Evolutionary conservation across 2,888 invertebrate species (phyloP).

Genomic region (Hyposoter didymator): DNA sequence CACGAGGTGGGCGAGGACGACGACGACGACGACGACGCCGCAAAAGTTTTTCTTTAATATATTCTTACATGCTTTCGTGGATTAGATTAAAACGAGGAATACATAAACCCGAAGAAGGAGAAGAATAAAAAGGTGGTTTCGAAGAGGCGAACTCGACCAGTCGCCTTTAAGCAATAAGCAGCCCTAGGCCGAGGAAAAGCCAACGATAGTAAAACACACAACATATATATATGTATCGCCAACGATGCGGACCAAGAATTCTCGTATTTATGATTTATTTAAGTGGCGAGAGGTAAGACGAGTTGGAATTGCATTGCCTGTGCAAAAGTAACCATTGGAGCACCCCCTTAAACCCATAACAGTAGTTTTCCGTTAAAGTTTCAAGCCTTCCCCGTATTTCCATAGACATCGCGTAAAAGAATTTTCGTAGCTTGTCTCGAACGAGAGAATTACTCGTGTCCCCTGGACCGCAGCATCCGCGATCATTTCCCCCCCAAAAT

Average conservation of each 20-base stretch:
- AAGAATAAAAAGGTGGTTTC: slow-evolving; percentile 54
- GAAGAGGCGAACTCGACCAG: slow-evolving; percentile 61
- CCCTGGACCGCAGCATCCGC: background rate
- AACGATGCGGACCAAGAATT: slow-evolving; percentile 65
- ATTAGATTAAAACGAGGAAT: slow-evolving; percentile 83
- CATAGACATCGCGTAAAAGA: slow-evolving; percentile 2
- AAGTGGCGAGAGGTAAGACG: slow-evolving; percentile 73
- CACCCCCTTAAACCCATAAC: slow-evolving; percentile 17
- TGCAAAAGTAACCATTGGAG: slow-evolving; percentile 49
- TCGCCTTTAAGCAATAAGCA: slow-evolving; percentile 65
- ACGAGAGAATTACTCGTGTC: slow-evolving; percentile 53
- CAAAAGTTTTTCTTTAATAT: slow-evolving; percentile 83
- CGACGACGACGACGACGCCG: slow-evolving; percentile 72
- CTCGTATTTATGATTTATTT: slow-evolving; percentile 82
- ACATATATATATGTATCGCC: slow-evolving; percentile 25
- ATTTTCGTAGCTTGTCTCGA: slow-evolving; percentile 11
- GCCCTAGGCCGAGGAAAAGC: slow-evolving; percentile 50
- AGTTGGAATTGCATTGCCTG: slow-evolving; percentile 64
- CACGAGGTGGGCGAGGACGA: slow-evolving; percentile 71
- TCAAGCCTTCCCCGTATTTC: slow-evolving; percentile 21
- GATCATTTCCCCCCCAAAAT: slow-evolving; percentile 10
- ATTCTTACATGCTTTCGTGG: slow-evolving; percentile 83
- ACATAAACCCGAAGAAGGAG: slow-evolving; percentile 75
- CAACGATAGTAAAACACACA: slow-evolving; percentile 40
- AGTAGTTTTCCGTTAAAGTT: slow-evolving; percentile 35